Conservation (phyloP, 2,888 invertebrate species). For the Anodontia alba region DNA sequence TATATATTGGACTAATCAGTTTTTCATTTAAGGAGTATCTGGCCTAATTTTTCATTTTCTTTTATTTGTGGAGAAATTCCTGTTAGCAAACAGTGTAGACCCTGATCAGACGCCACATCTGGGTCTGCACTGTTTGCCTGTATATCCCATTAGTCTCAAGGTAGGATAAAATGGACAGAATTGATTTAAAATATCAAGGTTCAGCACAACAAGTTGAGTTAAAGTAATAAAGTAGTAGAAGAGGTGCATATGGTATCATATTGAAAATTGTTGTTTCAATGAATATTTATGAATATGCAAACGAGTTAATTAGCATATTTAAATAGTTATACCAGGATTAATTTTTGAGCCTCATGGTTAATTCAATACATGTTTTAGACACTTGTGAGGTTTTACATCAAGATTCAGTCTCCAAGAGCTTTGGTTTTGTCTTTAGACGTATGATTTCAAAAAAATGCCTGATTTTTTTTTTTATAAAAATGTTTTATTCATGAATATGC, state of each 20-base stretch:
- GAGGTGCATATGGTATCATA: not conserved
- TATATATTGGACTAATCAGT: too few species aligned
- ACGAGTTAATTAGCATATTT: not conserved
- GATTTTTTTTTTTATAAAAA: not conserved
- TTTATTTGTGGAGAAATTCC: too few species aligned
- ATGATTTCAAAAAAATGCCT: not conserved
- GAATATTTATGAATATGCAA: not conserved
- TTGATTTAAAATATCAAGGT: not conserved
- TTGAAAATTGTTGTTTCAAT: not conserved
- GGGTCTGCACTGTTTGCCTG: not conserved
- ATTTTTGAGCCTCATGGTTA: not conserved
- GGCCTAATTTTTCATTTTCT: too few species aligned
- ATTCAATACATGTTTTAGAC: not conserved
- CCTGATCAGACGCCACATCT: not conserved
- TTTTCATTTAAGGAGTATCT: not conserved
- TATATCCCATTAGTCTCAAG: not conserved
- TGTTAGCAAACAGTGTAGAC: constrained; percentile 3
- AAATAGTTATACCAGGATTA: not conserved
- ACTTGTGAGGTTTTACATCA: not conserved
- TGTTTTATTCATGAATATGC: not conserved
- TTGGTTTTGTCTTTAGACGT: not conserved
- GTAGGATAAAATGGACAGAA: not conserved
- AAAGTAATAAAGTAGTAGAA: not conserved
- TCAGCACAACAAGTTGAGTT: not conserved
- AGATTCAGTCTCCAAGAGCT: not conserved